Conservation (phyloP, 2,113 vertebrate genomes). For the Plestiodon gilberti region DNA sequence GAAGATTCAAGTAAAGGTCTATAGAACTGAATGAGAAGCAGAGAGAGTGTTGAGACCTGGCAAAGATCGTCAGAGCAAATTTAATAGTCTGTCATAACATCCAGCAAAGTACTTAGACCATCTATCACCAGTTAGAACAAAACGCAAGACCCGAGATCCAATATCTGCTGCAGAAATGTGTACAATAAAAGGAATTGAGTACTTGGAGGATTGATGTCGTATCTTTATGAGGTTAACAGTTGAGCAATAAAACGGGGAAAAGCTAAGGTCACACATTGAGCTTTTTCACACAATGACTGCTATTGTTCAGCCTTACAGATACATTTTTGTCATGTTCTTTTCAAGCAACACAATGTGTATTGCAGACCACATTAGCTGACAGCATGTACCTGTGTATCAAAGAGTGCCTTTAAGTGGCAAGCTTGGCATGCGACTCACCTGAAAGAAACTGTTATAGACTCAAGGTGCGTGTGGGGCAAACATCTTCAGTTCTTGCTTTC, state of each 20-base stretch:
- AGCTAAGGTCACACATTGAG: neutral
- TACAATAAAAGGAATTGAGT: neutral
- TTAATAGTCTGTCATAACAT: neutral
- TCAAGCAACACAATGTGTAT: too few species aligned
- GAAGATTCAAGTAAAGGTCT: neutral
- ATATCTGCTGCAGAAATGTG: neutral
- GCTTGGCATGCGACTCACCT: too few species aligned
- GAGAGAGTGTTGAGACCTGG: neutral
- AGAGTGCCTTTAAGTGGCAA: too few species aligned
- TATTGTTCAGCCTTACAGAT: too few species aligned
- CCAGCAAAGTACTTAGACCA: neutral
- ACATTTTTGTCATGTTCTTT: too few species aligned
- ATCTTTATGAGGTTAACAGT: neutral
- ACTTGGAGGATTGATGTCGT: neutral
- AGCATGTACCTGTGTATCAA: too few species aligned
- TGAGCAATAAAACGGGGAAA: neutral
- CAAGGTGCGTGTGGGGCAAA: too few species aligned
- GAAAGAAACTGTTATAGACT: too few species aligned
- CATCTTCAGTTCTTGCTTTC: too few species aligned
- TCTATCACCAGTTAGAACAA: neutral
- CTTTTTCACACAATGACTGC: neutral
- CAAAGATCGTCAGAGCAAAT: neutral
- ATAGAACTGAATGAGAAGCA: neutral
- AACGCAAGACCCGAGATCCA: neutral
- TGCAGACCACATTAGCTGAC: too few species aligned